Percentiles rank a stretch among this genome's conserved stretches.
These are phyloP conservation scores for Tethya wilhelma DNA, from an alignment of 37 sponge, comb jelly and placozoan genomes.

Conservation along the genomic window DNA sequence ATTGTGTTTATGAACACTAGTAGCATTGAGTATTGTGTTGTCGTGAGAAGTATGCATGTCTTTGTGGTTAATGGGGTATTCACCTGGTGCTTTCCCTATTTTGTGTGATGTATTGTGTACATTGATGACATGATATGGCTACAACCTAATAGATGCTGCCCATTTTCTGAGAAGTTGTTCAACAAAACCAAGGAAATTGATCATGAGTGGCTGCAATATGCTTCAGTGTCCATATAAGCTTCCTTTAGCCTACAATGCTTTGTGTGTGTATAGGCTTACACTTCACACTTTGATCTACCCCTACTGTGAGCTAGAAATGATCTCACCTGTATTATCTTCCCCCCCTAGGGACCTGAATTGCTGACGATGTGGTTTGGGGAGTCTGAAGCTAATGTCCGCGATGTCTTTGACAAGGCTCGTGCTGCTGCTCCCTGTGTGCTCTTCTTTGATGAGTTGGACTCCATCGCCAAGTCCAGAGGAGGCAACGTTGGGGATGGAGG, in stretches of 20 bases:
- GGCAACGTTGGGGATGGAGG: slow-evolving; percentile 98
- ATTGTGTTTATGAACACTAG: too few species aligned
- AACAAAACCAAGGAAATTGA: not conserved
- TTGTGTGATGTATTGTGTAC: too few species aligned
- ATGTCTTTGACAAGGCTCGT: slow-evolving; percentile 99
- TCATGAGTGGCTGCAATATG: not conserved
- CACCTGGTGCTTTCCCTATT: too few species aligned
- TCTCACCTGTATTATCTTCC: not conserved
- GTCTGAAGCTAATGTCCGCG: slow-evolving; percentile 97
- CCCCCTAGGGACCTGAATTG: slow-evolving; percentile 92
- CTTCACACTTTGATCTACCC: too few species aligned
- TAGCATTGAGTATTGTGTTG: too few species aligned
- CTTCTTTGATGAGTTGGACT: slow-evolving; percentile 99
- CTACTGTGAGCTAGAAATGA: too few species aligned
- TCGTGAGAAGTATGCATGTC: too few species aligned
- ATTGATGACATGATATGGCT: too few species aligned
- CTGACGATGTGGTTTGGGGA: slow-evolving; percentile 99
- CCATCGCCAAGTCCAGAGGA: slow-evolving; percentile 99
- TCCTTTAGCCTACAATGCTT: not conserved
- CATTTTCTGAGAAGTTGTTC: too few species aligned
- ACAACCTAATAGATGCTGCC: too few species aligned
- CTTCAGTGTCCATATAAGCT: not conserved
- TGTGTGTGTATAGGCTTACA: not conserved
- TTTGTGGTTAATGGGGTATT: too few species aligned
- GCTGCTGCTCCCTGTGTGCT: slow-evolving; percentile 98